Conservation (phyloP, 2,113 vertebrate genomes). For the Caranx ignobilis region DNA sequence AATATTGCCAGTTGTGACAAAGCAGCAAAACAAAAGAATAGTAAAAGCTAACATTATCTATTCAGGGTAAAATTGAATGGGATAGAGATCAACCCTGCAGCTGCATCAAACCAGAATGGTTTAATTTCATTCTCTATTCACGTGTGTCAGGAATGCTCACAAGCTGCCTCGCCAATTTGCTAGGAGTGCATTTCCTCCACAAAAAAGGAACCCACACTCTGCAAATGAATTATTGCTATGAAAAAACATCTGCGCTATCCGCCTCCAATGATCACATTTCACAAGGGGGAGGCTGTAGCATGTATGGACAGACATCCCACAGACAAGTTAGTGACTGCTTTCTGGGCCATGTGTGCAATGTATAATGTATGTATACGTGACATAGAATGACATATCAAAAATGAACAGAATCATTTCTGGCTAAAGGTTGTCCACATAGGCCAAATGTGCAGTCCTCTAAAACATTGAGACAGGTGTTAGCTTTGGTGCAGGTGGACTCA, state of each 20-base stretch:
- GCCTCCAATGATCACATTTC: conserved; percentile 27
- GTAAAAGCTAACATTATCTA: conserved; percentile 22
- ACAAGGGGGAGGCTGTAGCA: neutral
- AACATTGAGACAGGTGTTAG: too few relatives aligned
- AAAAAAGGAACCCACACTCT: conserved; percentile 39
- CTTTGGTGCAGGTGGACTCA: too few relatives aligned
- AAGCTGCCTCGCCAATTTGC: conserved; percentile 19
- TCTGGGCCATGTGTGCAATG: neutral
- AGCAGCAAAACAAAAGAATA: conserved; percentile 5
- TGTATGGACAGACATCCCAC: conserved; percentile 8
- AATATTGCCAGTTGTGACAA: neutral
- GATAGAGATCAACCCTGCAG: conserved; percentile 23
- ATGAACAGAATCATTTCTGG: neutral
- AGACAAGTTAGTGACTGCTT: conserved; percentile 1
- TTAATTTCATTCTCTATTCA: conserved; percentile 46
- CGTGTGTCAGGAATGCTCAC: neutral
- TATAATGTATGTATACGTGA: neutral
- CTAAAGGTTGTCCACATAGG: neutral
- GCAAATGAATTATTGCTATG: conserved; percentile 34
- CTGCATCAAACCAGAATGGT: conserved; percentile 18
- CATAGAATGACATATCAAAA: neutral
- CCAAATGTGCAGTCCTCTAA: too few relatives aligned
- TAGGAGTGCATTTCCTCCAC: conserved; percentile 20
- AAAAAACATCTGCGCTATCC: conserved; percentile 27
- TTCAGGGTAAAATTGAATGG: conserved; percentile 39